phyloP scores from a whole-genome alignment of 1,140 invertebrate species.

The Bombus vancouverensis region DNA sequence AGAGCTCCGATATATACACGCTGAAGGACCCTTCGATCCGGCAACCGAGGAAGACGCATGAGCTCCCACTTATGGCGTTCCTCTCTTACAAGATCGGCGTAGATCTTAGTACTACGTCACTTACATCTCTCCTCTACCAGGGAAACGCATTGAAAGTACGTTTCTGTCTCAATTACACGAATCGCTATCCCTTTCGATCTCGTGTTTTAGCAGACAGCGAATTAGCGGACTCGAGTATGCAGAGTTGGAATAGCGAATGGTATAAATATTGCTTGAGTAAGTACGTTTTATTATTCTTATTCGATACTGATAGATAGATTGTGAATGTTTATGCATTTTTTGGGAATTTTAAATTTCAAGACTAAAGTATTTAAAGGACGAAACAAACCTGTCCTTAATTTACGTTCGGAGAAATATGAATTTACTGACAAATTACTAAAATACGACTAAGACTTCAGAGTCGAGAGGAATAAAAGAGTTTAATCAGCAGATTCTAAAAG shows the following conservation, averaged over 20 bases:
- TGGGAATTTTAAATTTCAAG: no score
- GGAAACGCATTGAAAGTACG: neutral
- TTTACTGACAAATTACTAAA: no score
- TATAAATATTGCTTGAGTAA: no score
- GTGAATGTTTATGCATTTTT: no score
- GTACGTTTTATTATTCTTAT: no score
- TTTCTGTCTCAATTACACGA: constrained; percentile 18
- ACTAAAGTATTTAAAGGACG: no score
- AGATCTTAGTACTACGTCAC: constrained; percentile 72
- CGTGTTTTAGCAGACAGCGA: constrained; percentile 46
- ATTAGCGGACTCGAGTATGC: constrained; percentile 41
- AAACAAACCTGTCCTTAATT: no score
- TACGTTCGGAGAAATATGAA: no score
- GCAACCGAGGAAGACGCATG: constrained; percentile 76
- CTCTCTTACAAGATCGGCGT: constrained; percentile 45
- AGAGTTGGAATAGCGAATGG: no score
- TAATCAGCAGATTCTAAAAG: neutral
- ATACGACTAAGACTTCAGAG: no score
- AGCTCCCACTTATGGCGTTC: constrained; percentile 76
- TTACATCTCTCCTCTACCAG: constrained; percentile 40
- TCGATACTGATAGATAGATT: no score
- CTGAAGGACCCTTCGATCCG: constrained; percentile 79
- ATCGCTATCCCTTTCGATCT: neutral
- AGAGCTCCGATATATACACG: constrained; percentile 67
- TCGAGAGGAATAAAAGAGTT: no score